These are phyloP conservation scores for Spialia ferax DNA, from an alignment of 2,888 invertebrate genomes.

Conservation along the genomic window DNA sequence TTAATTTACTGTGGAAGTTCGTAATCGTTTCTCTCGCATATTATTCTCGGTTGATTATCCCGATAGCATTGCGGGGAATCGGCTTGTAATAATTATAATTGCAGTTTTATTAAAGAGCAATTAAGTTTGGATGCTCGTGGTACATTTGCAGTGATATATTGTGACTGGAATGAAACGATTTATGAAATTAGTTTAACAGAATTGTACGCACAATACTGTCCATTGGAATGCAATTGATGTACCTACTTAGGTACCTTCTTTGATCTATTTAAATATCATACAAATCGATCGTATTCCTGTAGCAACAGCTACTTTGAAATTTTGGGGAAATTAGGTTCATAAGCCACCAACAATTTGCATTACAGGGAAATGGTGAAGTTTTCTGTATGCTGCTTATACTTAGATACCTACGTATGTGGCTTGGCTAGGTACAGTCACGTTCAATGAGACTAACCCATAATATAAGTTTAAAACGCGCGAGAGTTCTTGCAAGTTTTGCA, in stretches of 20 bases:
- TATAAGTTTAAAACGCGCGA: not conserved
- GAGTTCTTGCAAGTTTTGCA: conserved; percentile 18
- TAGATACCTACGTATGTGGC: not conserved
- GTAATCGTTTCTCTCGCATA: conserved; percentile 35
- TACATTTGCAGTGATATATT: conserved; percentile 5
- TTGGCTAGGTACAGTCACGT: too few relatives aligned
- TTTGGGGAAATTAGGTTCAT: too few relatives aligned
- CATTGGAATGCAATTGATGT: not conserved
- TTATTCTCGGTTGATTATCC: conserved; percentile 36
- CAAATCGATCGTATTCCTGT: too few relatives aligned
- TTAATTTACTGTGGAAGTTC: conserved; percentile 40
- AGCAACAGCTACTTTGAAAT: too few relatives aligned
- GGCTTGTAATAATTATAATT: conserved; percentile 30
- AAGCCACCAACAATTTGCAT: too few relatives aligned
- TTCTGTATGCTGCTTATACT: too few relatives aligned
- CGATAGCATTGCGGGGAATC: conserved; percentile 26
- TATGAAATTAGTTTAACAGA: not conserved
- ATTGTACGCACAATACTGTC: not conserved
- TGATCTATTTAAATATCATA: too few relatives aligned
- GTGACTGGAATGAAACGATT: not conserved
- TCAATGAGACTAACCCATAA: too few relatives aligned
- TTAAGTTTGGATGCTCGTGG: conserved; percentile 10
- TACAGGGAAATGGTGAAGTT: too few relatives aligned
- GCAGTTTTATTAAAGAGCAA: conserved; percentile 27
- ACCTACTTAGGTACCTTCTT: too few relatives aligned